Base-by-base conservation (phyloP, 2,113 vertebrate species). In the Nothocercus julius region DNA sequence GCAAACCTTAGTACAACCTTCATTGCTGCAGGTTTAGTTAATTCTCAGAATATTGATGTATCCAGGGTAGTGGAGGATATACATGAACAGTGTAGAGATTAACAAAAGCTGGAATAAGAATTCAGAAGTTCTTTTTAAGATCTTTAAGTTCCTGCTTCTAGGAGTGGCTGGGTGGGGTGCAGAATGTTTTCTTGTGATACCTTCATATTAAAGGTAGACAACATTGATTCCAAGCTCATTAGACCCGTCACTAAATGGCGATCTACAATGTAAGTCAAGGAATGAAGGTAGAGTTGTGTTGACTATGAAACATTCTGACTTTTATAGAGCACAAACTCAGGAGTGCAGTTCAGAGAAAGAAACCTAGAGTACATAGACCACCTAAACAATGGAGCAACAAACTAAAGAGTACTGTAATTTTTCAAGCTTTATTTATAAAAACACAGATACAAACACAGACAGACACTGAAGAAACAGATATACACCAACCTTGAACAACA, bases 341-440 rank as follows among this genome's bases (percentile, higher is more conserved):
- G 49, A 51, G 22, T 51, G 49, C 22, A 25, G 11, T 51, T 21
- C 9, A 21, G 19, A 47, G 19, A 49, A 49, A 49, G 21, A 22
- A 9, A 67, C 28, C 10, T 4, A 67, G 28, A 20, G 61, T 49
- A 53, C 3, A 27, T 53, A 30, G 66, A 90, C 4, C 8, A 54
- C 38, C 20, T 70, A 18, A 63, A 78, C 8, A 7, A 34, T 0
- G 0, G 72, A 76, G 13, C 30, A 81, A 40, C 49, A 74, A 28
- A 56, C 30, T 80, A 51, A n/a, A 47, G 53, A 88, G 59, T 13
- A 16, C 18, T 67, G 10, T 76, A 87, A 22, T 24, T 49, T 16
- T 44, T 11, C 1, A 80, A 69, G 25, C 49, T 96, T 97, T 97
- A 97, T 97, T 97, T 70, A 15, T 82, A 96, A 95, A 58, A 95